These are phyloP conservation scores for Crocuta crocuta DNA, from an alignment of 2,113 vertebrate species.

Conservation along the genomic window DNA sequence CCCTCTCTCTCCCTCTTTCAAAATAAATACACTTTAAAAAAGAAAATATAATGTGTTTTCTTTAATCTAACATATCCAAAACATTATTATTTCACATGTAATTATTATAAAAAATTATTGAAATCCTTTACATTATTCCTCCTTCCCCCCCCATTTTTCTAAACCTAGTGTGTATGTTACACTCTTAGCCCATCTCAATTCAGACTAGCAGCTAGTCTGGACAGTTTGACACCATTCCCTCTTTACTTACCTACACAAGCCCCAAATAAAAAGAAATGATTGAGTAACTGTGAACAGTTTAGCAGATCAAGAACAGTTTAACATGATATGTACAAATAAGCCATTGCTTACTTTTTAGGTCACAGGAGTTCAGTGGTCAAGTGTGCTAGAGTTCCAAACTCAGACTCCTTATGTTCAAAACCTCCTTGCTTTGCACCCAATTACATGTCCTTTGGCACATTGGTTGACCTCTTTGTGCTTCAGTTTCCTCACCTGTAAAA, in stretches of 20 bases:
- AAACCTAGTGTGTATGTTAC: background rate
- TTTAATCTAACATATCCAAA: background rate
- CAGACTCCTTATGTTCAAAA: background rate
- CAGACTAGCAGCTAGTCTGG: too few relatives aligned
- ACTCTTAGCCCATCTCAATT: background rate
- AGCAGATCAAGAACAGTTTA: background rate
- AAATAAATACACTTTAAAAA: too few relatives aligned
- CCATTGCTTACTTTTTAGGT: background rate
- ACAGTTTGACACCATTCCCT: background rate
- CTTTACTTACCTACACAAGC: background rate
- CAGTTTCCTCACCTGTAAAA: background rate
- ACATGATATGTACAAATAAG: background rate
- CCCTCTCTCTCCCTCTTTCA: too few relatives aligned
- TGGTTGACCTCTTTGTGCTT: background rate
- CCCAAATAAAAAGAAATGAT: background rate
- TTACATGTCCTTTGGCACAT: background rate
- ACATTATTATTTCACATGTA: background rate
- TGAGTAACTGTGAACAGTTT: background rate
- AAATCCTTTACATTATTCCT: background rate
- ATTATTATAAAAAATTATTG: background rate
- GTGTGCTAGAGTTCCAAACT: background rate
- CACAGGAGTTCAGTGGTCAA: background rate
- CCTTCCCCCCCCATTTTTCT: background rate
- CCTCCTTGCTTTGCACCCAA: background rate
- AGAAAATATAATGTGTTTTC: background rate